A percentile compares a stretch with the other conserved stretches of the same genome.
Conservation (phyloP, 2,797 vertebrate species). For the Oreochromis grahami region DNA sequence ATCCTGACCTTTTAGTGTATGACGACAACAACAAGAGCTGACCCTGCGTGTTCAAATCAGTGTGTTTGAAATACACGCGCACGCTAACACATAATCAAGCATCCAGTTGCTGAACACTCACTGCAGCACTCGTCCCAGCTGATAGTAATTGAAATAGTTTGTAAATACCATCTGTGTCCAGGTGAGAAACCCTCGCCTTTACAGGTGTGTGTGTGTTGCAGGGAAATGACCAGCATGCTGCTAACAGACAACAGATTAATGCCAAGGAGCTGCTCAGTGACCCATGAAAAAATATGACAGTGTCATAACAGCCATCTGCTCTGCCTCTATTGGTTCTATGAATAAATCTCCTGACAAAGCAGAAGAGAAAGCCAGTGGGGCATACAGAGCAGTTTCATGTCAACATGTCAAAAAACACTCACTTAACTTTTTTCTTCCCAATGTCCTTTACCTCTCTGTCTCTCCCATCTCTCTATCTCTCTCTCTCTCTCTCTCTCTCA, state of each 20-base stretch:
- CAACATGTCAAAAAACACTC: conserved; percentile 5
- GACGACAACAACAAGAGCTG: conserved; percentile 13
- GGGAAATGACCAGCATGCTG: conserved; percentile 41
- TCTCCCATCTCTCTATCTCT: neutral
- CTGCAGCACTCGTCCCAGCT: conserved; percentile 12
- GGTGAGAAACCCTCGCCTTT: conserved; percentile 42
- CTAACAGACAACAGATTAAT: conserved; percentile 47
- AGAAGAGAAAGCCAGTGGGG: conserved; percentile 5
- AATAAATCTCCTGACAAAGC: conserved; percentile 53
- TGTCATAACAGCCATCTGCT: conserved; percentile 65
- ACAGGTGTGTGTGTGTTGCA: conserved; percentile 23
- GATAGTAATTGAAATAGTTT: conserved; percentile 43
- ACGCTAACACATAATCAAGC: neutral
- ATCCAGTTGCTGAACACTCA: conserved; percentile 4
- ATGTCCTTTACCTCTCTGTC: neutral
- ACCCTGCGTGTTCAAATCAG: neutral
- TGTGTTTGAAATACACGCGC: neutral
- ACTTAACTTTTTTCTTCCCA: neutral
- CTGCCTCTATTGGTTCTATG: conserved; percentile 36
- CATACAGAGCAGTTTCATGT: conserved; percentile 5
- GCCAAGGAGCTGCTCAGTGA: conserved; percentile 36
- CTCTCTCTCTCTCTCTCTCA: too few relatives aligned
- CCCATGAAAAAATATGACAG: conserved; percentile 50
- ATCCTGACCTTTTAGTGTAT: neutral
- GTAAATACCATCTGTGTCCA: conserved; percentile 60